These are phyloP conservation scores for Stomatorhinus ivindoensis DNA, from an alignment of 2,113 vertebrate genomes.

Conservation along the genomic window DNA sequence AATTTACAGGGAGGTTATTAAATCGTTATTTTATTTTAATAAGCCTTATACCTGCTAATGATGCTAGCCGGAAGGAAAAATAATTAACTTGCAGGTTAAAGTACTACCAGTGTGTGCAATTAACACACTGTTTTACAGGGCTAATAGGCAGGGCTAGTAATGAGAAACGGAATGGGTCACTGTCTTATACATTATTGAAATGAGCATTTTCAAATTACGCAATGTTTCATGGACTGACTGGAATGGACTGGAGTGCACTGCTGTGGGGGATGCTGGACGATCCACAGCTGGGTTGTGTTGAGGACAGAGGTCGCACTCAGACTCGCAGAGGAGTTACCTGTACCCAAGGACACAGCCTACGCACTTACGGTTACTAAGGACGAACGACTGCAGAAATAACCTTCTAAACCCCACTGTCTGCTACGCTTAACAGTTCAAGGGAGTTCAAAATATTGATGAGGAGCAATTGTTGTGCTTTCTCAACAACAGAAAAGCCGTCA, in stretches of 20 bases:
- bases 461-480: neutral
- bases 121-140: conserved; percentile 48
- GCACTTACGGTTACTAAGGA: neutral
- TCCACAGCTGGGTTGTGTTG: neutral
- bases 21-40: conserved; percentile 59
- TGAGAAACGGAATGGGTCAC: conserved; percentile 37
- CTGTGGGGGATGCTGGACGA: neutral
- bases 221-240: neutral
- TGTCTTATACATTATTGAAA: conserved; percentile 33
- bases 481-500: neutral
- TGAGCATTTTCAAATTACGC: neutral
- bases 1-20: conserved; percentile 51
- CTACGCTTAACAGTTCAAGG: neutral
- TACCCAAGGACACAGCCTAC: neutral
- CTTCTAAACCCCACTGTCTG: neutral
- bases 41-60: conserved; percentile 51
- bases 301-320: neutral
- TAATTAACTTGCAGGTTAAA: conserved; percentile 61
- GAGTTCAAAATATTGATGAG: neutral
- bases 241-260: neutral
- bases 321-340: neutral
- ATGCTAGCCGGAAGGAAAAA: conserved; percentile 51
- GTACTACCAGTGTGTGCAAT: conserved; percentile 44
- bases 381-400: neutral
- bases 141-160: conserved; percentile 43